Base-by-base conservation (phyloP, 1,140 invertebrate genomes). In the Pararge aegeria region DNA sequence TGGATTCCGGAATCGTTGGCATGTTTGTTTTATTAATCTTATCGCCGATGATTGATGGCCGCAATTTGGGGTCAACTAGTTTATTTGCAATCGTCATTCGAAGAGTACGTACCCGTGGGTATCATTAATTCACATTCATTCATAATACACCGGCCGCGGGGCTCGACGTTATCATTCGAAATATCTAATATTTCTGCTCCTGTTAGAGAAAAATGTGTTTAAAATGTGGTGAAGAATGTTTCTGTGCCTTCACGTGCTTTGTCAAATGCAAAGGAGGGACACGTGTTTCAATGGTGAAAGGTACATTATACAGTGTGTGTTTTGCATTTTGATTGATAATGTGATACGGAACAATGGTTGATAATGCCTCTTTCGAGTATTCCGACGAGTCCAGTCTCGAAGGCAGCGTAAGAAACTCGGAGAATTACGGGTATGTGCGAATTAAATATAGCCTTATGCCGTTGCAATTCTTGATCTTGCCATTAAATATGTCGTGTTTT, bases 341-440 rank as follows among this genome's bases (percentile, higher is more conserved):
- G 56, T 67, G 55, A 55, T 61, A 27, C 38, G 46, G 58, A 54
- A 57, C 61, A 66, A 88, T 87, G 83, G 80, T 87, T 64, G 86
- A 89, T 64, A 89, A 89, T 75, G 86, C 80, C 9, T 83, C 79
- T 1, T 89, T 86, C 57, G 86, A 89, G 38, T 82, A 84, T 57
- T 89, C 86, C 12, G 86, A 89, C 37, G 83, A 87, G 52, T 87
- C 83, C 1, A 85, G 80, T 40, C 63, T 59, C 10, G 80, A 78
- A 57, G 75, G 66, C 27, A 69, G 63, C 27, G 27, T 56, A 40
- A 44, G 37, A 10, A 55, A 55, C 54, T 27, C 18, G n/a, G 1
- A 50, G 5, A 61, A 61, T 55, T 12, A 34, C 12, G 46, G 59
- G 59, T 61, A 50, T 50, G 52, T 10, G 30, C 24, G 20, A 9